Base-by-base conservation (phyloP, 2,888 invertebrate species). In the Agriopis aurantiaria region DNA sequence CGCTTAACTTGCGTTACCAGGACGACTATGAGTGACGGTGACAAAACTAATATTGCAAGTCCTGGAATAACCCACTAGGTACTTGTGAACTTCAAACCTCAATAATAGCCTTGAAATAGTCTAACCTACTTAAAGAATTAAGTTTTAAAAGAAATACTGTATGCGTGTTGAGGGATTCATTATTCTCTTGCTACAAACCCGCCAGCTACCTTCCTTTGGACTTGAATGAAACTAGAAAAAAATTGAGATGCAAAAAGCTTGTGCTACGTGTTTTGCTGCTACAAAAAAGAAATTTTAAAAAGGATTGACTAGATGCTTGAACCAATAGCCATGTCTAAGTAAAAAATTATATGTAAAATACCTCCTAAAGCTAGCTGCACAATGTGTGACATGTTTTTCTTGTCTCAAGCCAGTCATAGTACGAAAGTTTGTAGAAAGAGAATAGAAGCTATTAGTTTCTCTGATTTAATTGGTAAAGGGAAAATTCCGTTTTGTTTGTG, bases 351-450 rank as follows among this genome's bases (percentile, higher is more conserved):
- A 55, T 33, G 8, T 46, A 33, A 58, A 49, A 48, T n/a, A 48
- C 40, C 33, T 40, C 1, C 12, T 57, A 12, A 14, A 58, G 17
- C 45, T 58, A 23, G 17, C 33, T 33, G 5, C 33, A 33, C 33
- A 33, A 33, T 33, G 12, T 23, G 58, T 58, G 10, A 46, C 23
- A 46, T 58, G 8, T 45, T 58, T 23, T 17, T 45, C 45, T 11
- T 23, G 2, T 45, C 10, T 61, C 41, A 33, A 33, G 33, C 33
- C 33, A 33, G 9, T 60, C 10, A 60, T 40, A n/a, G 61, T 11
- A 49, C 46, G 12, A 46, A 57, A 49, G 80, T 84, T 82, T 83
- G 83, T 83, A 80, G 73, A 72, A 80, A 79, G 75, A 78, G 71
- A 78, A 82, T 76, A 76, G 17, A 51, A 41, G 70, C 69, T 71